Conservation (phyloP, 53 echinoderm and acorn worm species). For the Holothuria scabra region DNA sequence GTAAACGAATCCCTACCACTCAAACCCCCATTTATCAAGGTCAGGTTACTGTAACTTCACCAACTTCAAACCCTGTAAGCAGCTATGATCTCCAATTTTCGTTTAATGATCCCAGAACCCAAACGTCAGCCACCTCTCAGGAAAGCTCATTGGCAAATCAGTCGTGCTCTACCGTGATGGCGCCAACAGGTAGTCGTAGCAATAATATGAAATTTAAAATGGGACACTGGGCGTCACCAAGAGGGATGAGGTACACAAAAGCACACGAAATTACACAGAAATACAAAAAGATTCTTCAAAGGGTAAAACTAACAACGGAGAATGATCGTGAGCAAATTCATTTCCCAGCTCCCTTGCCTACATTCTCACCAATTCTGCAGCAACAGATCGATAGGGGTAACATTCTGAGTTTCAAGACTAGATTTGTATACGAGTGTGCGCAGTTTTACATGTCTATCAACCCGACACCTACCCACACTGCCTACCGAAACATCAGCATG, state of each 20-base stretch:
- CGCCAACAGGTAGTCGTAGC: too few species aligned
- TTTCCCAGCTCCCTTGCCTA: conserved; percentile 77
- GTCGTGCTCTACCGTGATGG: too few species aligned
- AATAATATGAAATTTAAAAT: neutral
- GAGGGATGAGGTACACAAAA: conserved; percentile 12
- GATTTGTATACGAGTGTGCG: conserved; percentile 66
- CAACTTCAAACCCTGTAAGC: neutral
- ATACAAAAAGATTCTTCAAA: conserved; percentile 68
- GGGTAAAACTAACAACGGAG: conserved; percentile 42
- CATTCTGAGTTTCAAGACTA: conserved; percentile 54
- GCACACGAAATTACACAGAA: conserved; percentile 63
- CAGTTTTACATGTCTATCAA: conserved; percentile 74
- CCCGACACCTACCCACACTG: conserved; percentile 65
- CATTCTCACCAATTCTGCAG: conserved; percentile 60
- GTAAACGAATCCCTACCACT: neutral
- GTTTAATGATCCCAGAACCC: neutral
- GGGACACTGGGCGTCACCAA: neutral
- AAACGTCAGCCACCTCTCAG: neutral
- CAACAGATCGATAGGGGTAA: conserved; percentile 62
- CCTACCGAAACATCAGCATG: conserved; percentile 80
- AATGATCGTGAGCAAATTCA: conserved; percentile 49
- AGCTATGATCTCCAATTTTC: neutral
- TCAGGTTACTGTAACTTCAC: neutral
- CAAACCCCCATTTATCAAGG: neutral
- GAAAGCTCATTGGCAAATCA: too few species aligned